phyloP scores from a whole-genome alignment of 2,113 vertebrate genomes.

The Gymnocephalus cernua region DNA sequence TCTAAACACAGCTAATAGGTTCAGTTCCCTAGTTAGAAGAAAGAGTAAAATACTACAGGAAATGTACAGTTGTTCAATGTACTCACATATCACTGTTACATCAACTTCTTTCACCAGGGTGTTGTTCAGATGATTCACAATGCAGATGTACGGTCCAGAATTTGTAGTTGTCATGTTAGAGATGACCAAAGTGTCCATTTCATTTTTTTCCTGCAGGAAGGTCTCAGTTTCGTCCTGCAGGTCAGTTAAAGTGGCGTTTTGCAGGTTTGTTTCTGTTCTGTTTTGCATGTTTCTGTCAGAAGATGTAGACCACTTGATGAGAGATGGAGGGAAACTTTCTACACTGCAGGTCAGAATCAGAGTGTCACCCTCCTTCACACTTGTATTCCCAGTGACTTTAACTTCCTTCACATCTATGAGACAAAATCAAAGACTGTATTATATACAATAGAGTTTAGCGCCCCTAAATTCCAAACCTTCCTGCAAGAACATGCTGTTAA shows the following conservation, averaged over 20 bases:
- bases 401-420: constrained; percentile 31
- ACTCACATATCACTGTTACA: constrained; percentile 51
- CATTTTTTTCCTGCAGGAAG: too few relatives aligned
- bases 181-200: constrained; percentile 27
- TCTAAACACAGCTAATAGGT: neutral
- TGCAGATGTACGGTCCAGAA: constrained; percentile 61
- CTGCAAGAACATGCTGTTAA: neutral
- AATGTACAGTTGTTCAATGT: neutral
- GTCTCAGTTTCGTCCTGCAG: too few relatives aligned
- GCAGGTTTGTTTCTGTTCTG: too few relatives aligned
- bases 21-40: neutral
- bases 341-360: constrained; percentile 56
- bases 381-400: neutral
- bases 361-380: constrained; percentile 44
- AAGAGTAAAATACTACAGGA: neutral
- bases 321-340: constrained; percentile 56
- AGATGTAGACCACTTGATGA: too few relatives aligned
- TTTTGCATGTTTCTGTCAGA: too few relatives aligned
- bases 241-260: too few relatives aligned
- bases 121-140: constrained; percentile 15
- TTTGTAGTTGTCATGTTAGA: constrained; percentile 5
- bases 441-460: too few relatives aligned
- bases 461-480: neutral
- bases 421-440: neutral
- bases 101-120: constrained; percentile 4